phyloP scores from a whole-genome alignment of 2,113 vertebrate genomes.

The Fregetta grallaria region DNA sequence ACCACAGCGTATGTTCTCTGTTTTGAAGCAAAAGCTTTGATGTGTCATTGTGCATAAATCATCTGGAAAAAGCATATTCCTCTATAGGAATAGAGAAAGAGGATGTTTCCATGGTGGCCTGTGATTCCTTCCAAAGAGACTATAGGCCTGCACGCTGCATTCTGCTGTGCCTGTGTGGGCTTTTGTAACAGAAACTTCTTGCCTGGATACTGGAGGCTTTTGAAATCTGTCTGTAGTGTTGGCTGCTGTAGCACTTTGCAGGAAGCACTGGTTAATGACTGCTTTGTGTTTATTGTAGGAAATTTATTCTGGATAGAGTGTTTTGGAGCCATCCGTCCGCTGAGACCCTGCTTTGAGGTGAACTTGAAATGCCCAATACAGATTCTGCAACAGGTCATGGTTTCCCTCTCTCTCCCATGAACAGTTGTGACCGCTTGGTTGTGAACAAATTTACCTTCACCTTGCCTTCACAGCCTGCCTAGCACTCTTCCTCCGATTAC shows the following conservation, averaged over 20 bases:
- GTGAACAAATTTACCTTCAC: neutral
- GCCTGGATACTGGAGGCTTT: neutral
- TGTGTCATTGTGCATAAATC: neutral
- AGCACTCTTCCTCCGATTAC: neutral
- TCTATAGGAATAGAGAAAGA: neutral
- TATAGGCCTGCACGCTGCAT: accelerated
- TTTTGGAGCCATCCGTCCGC: neutral
- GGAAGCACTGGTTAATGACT: neutral
- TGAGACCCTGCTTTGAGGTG: neutral
- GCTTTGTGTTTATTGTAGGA: conserved; percentile 34
- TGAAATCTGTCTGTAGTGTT: neutral
- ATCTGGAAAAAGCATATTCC: neutral
- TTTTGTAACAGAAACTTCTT: neutral
- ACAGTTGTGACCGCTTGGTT: neutral
- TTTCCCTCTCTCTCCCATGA: neutral
- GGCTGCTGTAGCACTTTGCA: neutral
- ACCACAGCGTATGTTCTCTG: accelerated
- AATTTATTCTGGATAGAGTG: neutral
- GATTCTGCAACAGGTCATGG: neutral
- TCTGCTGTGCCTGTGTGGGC: neutral
- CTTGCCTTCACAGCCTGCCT: neutral
- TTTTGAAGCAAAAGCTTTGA: neutral
- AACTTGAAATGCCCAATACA: neutral
- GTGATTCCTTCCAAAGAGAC: neutral
- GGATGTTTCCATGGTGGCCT: neutral